Evolutionary conservation across 2,888 invertebrate species (phyloP).

Genomic region (Myopa tessellatipennis): DNA sequence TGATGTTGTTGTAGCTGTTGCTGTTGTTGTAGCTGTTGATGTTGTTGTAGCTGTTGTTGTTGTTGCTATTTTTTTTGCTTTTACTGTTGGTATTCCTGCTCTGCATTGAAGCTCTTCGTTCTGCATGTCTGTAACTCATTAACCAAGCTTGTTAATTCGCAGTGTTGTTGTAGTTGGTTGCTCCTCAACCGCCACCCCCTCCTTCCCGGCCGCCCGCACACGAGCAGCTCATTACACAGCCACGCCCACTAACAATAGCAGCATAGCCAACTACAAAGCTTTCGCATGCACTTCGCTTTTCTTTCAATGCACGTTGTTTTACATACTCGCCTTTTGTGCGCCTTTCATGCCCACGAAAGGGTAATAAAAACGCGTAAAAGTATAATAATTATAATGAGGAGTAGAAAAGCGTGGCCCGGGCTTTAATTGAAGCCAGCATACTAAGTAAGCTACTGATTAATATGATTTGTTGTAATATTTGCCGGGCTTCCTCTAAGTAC

Average conservation of each 20-base stretch:
- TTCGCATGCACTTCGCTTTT: conserved; percentile 14
- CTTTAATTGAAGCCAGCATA: neutral
- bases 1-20: neutral
- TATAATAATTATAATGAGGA: neutral
- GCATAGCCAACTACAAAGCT: neutral
- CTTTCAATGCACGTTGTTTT: conserved; percentile 6
- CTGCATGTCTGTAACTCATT: conserved; percentile 32
- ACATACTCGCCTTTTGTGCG: neutral
- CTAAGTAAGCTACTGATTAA: conserved; percentile 1
- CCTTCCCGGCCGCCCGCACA: neutral
- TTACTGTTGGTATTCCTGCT: neutral
- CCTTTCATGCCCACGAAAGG: neutral
- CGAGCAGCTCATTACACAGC: conserved; percentile 12
- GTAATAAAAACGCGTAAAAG: neutral
- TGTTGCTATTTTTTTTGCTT: neutral
- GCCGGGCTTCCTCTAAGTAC: neutral
- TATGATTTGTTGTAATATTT: conserved; percentile 12
- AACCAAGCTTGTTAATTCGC: conserved; percentile 24
- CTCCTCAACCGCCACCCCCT: neutral
- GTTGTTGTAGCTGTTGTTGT: neutral
- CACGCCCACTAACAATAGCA: conserved; percentile 13
- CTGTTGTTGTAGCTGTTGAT: neutral
- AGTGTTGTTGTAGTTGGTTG: neutral
- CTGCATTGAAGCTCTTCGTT: neutral
- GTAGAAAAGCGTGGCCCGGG: neutral